Base-by-base conservation (phyloP, 2,113 vertebrate species). In the Oncorhynchus gorbuscha region DNA sequence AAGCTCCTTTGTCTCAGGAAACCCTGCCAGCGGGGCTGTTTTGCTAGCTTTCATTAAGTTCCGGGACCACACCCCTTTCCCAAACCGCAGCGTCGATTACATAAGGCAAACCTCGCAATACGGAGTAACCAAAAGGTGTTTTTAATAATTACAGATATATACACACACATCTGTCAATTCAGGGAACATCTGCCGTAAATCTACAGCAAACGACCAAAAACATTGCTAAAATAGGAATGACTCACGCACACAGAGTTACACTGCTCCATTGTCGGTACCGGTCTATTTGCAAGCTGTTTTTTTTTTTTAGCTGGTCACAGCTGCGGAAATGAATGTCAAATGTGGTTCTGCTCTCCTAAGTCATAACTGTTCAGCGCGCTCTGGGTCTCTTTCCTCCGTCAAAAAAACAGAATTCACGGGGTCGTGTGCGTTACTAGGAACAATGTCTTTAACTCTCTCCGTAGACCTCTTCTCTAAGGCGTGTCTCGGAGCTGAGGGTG, bases 241-340 rank as follows among this genome's bases (percentile, higher is more conserved):
- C 88, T 88, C 90, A 92, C 86, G 81, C 86, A 89, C 78, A 67
- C 20, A 39, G 7, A 39, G 62, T 65, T 84, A 90, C 88, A 91
- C 84, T 88, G 84, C 76, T 55, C 83, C 83, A 87, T 90, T 90
- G 88, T 89, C 84, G 84, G 84, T 85, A 82, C 72, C 78, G 72
- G 86, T 88, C 89, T 89, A 89, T 90, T 91, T 90, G 85, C 35
- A 62, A 87, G 84, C 86, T 87, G 86, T 91, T 91, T 91, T 91
- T 91, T 26, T 26, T 91, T 89, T 89, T 85, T 91, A 91, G 90
- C 90, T 91, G 90, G 88, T 88, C 90, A 79, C 87, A 87, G 83
- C 89, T 91, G 87, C 81, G 89, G 90, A 94, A 92, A 92, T 93
- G 80, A 92, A 92, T 90, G 93, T 93, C 87, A 91, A 93, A 91